Percentiles rank a stretch among this genome's conserved stretches.
These are phyloP conservation scores for Hippopotamus amphibius DNA, from an alignment of 2,113 vertebrate genomes.

Conservation along the genomic window DNA sequence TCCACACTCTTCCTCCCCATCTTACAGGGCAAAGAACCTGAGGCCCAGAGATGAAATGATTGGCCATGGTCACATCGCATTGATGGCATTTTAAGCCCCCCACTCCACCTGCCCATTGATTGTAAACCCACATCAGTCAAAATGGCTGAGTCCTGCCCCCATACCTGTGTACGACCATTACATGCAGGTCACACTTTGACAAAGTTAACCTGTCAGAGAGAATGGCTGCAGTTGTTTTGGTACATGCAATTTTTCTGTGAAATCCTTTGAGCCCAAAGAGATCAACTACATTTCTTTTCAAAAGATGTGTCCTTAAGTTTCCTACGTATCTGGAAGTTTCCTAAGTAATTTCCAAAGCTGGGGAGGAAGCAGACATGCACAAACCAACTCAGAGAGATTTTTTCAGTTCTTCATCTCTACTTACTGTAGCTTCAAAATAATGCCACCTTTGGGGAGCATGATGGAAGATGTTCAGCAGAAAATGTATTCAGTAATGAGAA, in stretches of 20 bases:
- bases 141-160: not conserved
- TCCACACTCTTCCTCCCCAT: not conserved
- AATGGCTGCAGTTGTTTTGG: not conserved
- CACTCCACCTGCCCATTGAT: not conserved
- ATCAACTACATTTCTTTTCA: not conserved
- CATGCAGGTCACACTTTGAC: not conserved
- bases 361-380: not conserved
- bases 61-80: not conserved
- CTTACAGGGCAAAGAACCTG: not conserved
- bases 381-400: not conserved
- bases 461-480: conserved; percentile 34
- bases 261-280: not conserved
- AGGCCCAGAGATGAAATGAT: not conserved
- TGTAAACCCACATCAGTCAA: not conserved
- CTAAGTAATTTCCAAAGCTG: not conserved
- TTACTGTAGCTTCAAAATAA: conserved; percentile 56
- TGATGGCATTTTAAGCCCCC: not conserved
- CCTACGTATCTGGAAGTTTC: too few relatives aligned
- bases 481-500: conserved; percentile 57
- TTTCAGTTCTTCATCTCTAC: not conserved
- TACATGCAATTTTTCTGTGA: not conserved
- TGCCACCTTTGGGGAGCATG: not conserved
- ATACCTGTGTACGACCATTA: not conserved
- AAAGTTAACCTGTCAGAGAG: not conserved
- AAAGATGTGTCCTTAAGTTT: not conserved